A percentile compares a stretch with the other conserved stretches of the same genome.
phyloP scores from a whole-genome alignment of 2,797 vertebrate species.

The Melanotaenia boesemani region DNA sequence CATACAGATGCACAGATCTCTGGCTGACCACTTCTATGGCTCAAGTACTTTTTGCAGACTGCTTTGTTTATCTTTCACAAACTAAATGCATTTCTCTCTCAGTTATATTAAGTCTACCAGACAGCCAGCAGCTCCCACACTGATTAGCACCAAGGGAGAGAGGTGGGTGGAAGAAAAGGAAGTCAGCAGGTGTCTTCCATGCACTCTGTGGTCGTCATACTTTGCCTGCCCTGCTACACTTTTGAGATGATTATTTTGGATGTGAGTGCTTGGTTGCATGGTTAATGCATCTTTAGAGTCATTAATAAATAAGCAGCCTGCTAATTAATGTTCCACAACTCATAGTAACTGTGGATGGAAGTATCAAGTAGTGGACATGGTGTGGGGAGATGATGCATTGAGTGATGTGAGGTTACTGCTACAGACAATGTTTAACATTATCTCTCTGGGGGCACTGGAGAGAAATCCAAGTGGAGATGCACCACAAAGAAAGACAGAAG shows the following conservation, averaged over 20 bases:
- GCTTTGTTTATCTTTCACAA: conserved; percentile 13
- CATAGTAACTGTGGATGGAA: neutral
- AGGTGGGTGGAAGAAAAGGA: conserved; percentile 35
- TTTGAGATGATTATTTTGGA: conserved; percentile 56
- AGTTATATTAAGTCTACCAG: conserved; percentile 48
- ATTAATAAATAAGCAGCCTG: conserved; percentile 11
- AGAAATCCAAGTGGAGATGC: neutral
- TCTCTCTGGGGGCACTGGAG: neutral
- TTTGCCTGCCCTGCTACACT: conserved; percentile 21
- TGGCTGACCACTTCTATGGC: neutral
- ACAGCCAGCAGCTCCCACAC: conserved; percentile 51
- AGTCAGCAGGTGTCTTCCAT: conserved; percentile 57
- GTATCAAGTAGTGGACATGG: neutral
- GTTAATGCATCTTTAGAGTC: conserved; percentile 9
- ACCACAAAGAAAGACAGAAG: neutral
- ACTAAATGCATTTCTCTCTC: conserved; percentile 29
- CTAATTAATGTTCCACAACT: conserved; percentile 4
- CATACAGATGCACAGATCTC: neutral
- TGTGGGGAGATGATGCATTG: conserved; percentile 8
- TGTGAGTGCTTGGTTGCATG: conserved; percentile 30
- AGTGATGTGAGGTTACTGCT: neutral
- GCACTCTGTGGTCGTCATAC: conserved; percentile 42
- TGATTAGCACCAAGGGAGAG: conserved; percentile 61
- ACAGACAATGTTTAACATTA: neutral
- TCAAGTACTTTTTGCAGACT: neutral